Conservation (phyloP, 2,888 invertebrate genomes). For the Ormia ochracea region DNA sequence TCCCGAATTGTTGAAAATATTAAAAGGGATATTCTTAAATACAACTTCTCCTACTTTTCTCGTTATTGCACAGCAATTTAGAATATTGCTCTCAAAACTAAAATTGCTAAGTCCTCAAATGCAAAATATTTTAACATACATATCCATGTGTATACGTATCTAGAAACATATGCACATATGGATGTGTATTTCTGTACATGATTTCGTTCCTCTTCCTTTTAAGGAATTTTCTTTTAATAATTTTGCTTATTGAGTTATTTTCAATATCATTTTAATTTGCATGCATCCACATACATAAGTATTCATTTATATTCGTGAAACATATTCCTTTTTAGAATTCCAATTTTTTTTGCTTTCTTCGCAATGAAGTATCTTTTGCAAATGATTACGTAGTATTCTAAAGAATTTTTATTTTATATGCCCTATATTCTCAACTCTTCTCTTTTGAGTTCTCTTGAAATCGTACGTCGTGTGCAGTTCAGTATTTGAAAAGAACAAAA, state of each 20-base stretch:
- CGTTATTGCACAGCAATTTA: too few relatives aligned
- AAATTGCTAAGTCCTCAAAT: too few relatives aligned
- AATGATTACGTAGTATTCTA: constrained; percentile 59
- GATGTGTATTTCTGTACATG: background rate
- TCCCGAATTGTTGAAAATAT: too few relatives aligned
- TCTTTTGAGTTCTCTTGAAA: constrained; percentile 11
- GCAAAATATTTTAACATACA: too few relatives aligned
- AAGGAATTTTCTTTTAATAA: background rate
- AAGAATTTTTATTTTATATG: constrained; percentile 59
- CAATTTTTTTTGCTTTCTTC: constrained; percentile 11
- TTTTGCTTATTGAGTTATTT: background rate
- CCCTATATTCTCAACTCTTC: constrained; percentile 34
- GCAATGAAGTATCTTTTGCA: constrained; percentile 35
- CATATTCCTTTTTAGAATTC: constrained; percentile 35
- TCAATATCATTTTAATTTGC: background rate
- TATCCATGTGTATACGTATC: too few relatives aligned
- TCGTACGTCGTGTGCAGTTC: background rate
- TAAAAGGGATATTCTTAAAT: too few relatives aligned
- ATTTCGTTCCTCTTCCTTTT: background rate
- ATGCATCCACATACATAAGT: too few relatives aligned
- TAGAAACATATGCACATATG: background rate
- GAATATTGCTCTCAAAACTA: too few relatives aligned
- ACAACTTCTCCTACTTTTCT: too few relatives aligned
- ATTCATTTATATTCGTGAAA: constrained; percentile 38
- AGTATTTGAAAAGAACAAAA: constrained; percentile 24